These are phyloP conservation scores for Heterotilapia buettikoferi DNA, from an alignment of 2,113 vertebrate genomes.

Conservation along the genomic window DNA sequence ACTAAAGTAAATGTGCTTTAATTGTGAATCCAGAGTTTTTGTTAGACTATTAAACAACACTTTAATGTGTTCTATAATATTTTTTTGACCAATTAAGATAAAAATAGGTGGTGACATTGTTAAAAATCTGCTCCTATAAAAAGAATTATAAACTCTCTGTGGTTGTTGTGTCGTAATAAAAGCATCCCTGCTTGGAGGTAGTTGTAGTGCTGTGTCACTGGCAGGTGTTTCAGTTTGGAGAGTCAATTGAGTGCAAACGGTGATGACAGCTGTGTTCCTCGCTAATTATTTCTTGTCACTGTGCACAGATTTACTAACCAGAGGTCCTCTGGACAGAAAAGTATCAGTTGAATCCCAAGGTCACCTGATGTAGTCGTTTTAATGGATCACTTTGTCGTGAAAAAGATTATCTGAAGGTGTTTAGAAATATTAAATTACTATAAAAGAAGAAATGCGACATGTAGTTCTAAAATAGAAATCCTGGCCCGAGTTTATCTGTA, in stretches of 20 bases:
- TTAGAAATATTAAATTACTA: neutral
- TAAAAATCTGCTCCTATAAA: neutral
- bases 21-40: neutral
- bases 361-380: neutral
- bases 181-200: neutral
- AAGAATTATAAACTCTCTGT: neutral
- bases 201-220: slow-evolving; percentile 4
- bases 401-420: neutral
- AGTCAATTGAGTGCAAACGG: slow-evolving; percentile 37
- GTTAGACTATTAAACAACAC: neutral
- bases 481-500: neutral
- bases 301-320: slow-evolving; percentile 18
- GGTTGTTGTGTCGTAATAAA: neutral
- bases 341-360: neutral
- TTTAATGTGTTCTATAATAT: neutral
- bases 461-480: neutral
- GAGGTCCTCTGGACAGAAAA: neutral
- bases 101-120: neutral
- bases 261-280: slow-evolving; percentile 24
- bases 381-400: neutral
- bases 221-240: slow-evolving; percentile 32
- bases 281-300: slow-evolving; percentile 49
- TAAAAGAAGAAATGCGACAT: neutral
- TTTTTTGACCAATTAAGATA: neutral
- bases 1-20: neutral